Evolutionary conservation across 1,140 invertebrate genomes (phyloP), one percentile per base, ranked within the genome.

Genomic region (Phymorhynchus buccinoides): DNA sequence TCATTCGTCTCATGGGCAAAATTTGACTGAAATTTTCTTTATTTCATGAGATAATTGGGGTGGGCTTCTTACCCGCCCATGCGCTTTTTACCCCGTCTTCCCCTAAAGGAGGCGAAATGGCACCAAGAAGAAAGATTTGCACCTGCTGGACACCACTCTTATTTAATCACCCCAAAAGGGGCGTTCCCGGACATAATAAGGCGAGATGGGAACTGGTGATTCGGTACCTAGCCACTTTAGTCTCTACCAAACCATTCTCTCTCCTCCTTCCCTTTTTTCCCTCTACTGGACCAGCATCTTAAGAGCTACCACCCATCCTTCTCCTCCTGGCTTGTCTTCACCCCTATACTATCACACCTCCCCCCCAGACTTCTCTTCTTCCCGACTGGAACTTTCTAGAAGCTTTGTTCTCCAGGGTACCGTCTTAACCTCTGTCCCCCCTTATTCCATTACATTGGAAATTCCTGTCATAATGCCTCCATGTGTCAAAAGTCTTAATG

Each of bases 361-460:
- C 3, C 71, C 37, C 71, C 32, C 71, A 37, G 1, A n/a, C 32
- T 35, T 32, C 0, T 6, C 71, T 22, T 39, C 14, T 32, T 73
- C n/a, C 32, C 44, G 27, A 41, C 44, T 22, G 16, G 2, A 22
- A 78, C 44, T 41, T 37, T 77, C 9, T 35, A 16, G 56, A 68
- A 27, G 12, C 56, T 16, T 41, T 12, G 35, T 3, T 35, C 66
- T 66, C 81, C 18, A 41, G 37, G 62, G 66, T 22, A 35, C 48
- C 81, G 14, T 41, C 14, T 22, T 71, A 9, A 66, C 56, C 62
- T 39, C 3, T 83, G 56, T 71, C 62, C 27, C 9, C n/a, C 27
- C 62, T 83, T 71, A 83, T 83, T 66, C 35, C 42, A 83, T 83
- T 83, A 83, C 81, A 83, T 71, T 83, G 81, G 62, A 83, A 71